phyloP scores from a whole-genome alignment of 2,888 invertebrate species.

The Cyclophora albipunctata region DNA sequence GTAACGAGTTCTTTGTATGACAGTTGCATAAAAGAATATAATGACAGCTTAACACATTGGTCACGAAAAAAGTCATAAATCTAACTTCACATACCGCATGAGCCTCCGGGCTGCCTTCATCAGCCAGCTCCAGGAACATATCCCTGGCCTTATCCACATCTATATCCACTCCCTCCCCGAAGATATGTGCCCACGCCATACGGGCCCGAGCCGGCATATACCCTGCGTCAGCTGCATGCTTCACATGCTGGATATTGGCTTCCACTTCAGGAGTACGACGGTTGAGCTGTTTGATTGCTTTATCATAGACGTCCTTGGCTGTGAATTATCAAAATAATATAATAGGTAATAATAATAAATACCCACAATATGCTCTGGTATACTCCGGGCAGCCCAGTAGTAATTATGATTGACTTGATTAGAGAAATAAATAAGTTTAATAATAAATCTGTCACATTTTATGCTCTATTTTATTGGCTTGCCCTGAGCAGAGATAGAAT shows the following conservation, averaged over 20 bases:
- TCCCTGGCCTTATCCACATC: slow-evolving; percentile 84
- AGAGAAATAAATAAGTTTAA: no score
- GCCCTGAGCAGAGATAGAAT: no score
- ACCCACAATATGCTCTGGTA: no score
- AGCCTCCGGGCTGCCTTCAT: slow-evolving; percentile 88
- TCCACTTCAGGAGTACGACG: slow-evolving; percentile 84
- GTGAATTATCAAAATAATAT: slow-evolving; percentile 1
- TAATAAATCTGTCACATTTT: no score
- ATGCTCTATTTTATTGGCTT: no score
- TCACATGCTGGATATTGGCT: slow-evolving; percentile 84
- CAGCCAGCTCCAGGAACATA: slow-evolving; percentile 85
- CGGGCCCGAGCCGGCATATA: slow-evolving; percentile 88
- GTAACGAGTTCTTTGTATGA: no score
- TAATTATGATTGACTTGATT: no score
- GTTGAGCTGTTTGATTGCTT: slow-evolving; percentile 81
- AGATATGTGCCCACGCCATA: slow-evolving; percentile 91
- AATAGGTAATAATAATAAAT: no score
- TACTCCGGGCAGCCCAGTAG: no score
- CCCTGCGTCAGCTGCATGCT: slow-evolving; percentile 86
- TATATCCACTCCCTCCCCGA: slow-evolving; percentile 86
- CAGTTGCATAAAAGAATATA: no score
- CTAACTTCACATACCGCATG: slow-evolving; percentile 81
- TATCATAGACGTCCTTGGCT: slow-evolving; percentile 86
- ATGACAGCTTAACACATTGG: no score
- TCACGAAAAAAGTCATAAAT: no score